A percentile compares a stretch with the other conserved stretches of the same genome.
phyloP scores from a whole-genome alignment of 2,888 invertebrate species.

The Eupithecia tripunctaria region DNA sequence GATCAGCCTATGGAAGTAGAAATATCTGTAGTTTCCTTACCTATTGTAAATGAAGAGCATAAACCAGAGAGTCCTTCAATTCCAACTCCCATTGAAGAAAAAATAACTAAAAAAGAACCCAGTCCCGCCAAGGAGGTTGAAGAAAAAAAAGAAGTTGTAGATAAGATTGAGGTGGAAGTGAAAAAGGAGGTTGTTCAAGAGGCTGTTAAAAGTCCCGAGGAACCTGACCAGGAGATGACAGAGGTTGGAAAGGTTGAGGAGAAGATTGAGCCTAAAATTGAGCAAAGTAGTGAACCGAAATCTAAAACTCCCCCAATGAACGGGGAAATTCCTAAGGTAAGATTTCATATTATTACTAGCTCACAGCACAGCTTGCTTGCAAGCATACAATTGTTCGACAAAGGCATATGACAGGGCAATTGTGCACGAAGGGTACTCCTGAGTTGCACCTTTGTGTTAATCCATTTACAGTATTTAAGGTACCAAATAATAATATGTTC shows the following conservation, averaged over 20 bases:
- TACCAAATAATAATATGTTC: no score
- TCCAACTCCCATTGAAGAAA: constrained; percentile 5
- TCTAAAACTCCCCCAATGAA: constrained; percentile 62
- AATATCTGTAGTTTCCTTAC: constrained; percentile 41
- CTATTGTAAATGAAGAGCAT: constrained; percentile 19
- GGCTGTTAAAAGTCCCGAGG: constrained; percentile 41
- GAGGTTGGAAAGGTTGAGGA: constrained; percentile 58
- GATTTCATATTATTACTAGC: not conserved
- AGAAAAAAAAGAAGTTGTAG: not conserved
- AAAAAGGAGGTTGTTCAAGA: constrained; percentile 42
- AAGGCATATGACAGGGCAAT: no score
- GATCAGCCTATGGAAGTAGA: constrained; percentile 43
- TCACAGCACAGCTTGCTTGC: no score
- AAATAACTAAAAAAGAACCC: constrained; percentile 44
- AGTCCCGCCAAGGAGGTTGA: constrained; percentile 53
- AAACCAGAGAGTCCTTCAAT: constrained; percentile 8
- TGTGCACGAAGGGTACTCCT: no score
- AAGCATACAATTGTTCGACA: no score
- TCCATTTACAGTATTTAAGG: no score
- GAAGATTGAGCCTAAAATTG: constrained; percentile 58
- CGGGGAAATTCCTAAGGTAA: constrained; percentile 74
- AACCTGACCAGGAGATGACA: constrained; percentile 65
- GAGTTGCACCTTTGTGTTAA: not conserved
- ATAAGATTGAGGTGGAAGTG: constrained; percentile 18
- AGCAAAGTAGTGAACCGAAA: constrained; percentile 44